Percentiles rank a stretch among this genome's conserved stretches.
These are phyloP conservation scores for Gymnothorax javanicus DNA, from an alignment of 2,797 vertebrate species.

Conservation along the genomic window DNA sequence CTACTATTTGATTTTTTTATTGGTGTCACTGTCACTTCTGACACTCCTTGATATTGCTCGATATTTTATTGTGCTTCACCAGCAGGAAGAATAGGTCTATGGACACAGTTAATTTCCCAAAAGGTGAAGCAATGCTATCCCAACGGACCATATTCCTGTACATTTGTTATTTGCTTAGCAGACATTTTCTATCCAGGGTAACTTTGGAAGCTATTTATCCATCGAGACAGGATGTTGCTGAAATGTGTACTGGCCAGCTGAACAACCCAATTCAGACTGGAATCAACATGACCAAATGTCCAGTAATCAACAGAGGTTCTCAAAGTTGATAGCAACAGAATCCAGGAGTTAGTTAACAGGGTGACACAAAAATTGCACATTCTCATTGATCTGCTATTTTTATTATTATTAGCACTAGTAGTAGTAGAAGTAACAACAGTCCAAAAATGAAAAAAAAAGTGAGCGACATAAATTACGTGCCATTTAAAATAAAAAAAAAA, in stretches of 20 bases:
- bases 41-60: neutral
- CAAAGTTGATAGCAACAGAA: neutral
- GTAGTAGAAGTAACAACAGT: too few relatives aligned
- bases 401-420: too few relatives aligned
- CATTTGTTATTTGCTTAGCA: constrained; percentile 9
- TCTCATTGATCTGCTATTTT: too few relatives aligned
- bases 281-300: neutral
- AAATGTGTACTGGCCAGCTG: neutral
- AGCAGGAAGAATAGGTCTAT: constrained; percentile 3
- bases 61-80: constrained; percentile 7
- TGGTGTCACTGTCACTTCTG: neutral
- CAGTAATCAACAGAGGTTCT: neutral
- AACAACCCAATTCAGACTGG: neutral
- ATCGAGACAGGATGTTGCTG: neutral
- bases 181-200: constrained; percentile 14
- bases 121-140: constrained; percentile 13
- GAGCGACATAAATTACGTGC: neutral
- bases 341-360: neutral
- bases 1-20: neutral
- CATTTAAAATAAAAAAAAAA: neutral
- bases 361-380: neutral
- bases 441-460: neutral
- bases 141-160: neutral
- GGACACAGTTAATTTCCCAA: constrained; percentile 12
- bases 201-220: constrained; percentile 9